These are phyloP conservation scores for Colletes collaris DNA, from an alignment of 2,888 invertebrate genomes.

Conservation along the genomic window DNA sequence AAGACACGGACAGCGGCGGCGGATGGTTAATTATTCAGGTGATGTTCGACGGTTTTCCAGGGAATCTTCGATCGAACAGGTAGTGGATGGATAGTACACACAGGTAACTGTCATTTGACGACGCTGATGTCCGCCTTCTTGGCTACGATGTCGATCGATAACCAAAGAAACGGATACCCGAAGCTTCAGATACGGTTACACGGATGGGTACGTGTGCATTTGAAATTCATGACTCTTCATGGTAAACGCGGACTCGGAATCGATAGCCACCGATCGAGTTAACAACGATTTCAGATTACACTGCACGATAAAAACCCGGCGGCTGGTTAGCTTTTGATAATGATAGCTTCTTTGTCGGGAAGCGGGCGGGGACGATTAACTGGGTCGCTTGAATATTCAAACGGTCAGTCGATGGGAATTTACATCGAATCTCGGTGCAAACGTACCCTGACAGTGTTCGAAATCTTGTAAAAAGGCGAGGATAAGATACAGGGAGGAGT, in stretches of 20 bases:
- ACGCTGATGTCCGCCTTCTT: conserved; percentile 32
- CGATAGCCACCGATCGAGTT: conserved; percentile 59
- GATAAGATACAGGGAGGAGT: background rate
- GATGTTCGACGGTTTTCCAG: conserved; percentile 9
- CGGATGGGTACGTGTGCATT: conserved; percentile 41
- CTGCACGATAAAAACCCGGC: conserved; percentile 23
- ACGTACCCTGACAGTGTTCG: background rate
- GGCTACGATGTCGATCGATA: conserved; percentile 54
- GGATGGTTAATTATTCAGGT: conserved; percentile 30
- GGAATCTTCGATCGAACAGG: conserved; percentile 1
- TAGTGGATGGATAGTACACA: conserved; percentile 1
- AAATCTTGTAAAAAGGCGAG: background rate
- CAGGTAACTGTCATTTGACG: conserved; percentile 43
- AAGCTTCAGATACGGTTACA: conserved; percentile 44
- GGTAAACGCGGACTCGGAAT: conserved; percentile 47
- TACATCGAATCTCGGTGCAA: conserved; percentile 23
- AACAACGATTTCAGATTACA: conserved; percentile 55
- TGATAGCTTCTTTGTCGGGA: conserved; percentile 16
- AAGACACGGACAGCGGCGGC: conserved; percentile 2
- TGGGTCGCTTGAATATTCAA: conserved; percentile 48
- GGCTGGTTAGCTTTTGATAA: conserved; percentile 11
- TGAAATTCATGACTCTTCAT: conserved; percentile 62
- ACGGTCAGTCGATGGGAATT: conserved; percentile 21
- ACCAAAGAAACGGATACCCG: conserved; percentile 57
- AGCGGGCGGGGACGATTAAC: conserved; percentile 18